Conservation (phyloP, 2,888 invertebrate species). For the Volucella bombylans region DNA sequence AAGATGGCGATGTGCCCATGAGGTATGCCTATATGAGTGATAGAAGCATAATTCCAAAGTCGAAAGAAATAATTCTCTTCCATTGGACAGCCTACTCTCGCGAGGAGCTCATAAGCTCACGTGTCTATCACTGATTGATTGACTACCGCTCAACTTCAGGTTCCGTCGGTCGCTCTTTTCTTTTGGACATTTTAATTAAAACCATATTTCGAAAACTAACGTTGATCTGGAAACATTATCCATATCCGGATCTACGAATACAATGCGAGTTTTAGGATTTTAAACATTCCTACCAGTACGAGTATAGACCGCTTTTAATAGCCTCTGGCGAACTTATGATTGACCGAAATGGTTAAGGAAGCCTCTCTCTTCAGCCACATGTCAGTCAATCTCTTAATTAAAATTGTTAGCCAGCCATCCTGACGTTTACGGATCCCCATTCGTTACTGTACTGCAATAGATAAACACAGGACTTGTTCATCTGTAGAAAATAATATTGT, state of each 20-base stretch:
- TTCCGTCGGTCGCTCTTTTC: conserved; percentile 28
- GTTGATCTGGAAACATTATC: conserved; percentile 30
- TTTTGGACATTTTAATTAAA: conserved; percentile 63
- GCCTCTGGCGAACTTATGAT: conserved; percentile 56
- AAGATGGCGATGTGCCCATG: too few relatives aligned
- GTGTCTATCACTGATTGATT: conserved; percentile 55
- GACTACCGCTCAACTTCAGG: conserved; percentile 60
- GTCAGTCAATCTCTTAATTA: conserved; percentile 64
- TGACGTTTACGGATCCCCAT: conserved; percentile 8
- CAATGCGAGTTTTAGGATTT: conserved; percentile 33
- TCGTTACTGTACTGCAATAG: background rate
- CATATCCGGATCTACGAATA: conserved; percentile 1
- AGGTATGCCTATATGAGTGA: too few relatives aligned
- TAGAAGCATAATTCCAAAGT: too few relatives aligned
- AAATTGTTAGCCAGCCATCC: conserved; percentile 28
- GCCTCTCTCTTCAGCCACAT: conserved; percentile 20
- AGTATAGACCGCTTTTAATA: conserved; percentile 24
- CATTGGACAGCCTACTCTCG: too few relatives aligned
- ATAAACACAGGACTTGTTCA: conserved; percentile 1
- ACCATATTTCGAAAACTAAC: background rate
- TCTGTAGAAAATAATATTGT: background rate
- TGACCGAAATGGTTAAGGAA: conserved; percentile 44
- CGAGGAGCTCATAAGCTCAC: background rate
- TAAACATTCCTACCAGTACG: background rate
- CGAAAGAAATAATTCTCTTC: too few relatives aligned